phyloP scores from a whole-genome alignment of 1,140 invertebrate genomes.

The Contarinia nasturtii region DNA sequence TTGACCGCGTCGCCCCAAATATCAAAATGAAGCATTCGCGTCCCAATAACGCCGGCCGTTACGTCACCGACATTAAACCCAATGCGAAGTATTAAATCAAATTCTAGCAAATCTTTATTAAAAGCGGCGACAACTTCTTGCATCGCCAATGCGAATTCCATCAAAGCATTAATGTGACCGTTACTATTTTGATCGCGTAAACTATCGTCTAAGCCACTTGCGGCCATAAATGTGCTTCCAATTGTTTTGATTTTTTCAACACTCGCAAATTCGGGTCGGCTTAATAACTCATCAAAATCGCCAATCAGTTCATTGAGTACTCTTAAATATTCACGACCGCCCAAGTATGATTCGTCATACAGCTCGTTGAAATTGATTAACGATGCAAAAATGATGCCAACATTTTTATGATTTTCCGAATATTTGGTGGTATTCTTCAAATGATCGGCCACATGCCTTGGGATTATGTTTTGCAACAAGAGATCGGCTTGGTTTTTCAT shows the following conservation, averaged over 20 bases:
- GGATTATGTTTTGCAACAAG: constrained; percentile 91
- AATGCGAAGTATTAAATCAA: constrained; percentile 80
- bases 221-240: constrained; percentile 93
- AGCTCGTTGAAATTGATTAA: constrained; percentile 93
- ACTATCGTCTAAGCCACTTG: constrained; percentile 74
- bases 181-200: constrained; percentile 38
- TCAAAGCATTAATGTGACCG: constrained; percentile 64
- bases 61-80: constrained; percentile 75
- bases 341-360: constrained; percentile 87
- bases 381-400: constrained; percentile 85
- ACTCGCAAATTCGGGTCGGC: constrained; percentile 59
- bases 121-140: constrained; percentile 72
- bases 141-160: constrained; percentile 78
- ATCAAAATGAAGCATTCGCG: constrained; percentile 89
- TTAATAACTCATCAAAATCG: constrained; percentile 86
- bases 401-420: constrained; percentile 84
- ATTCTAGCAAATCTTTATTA: constrained; percentile 71
- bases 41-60: constrained; percentile 90
- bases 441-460: constrained; percentile 80
- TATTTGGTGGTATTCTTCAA: constrained; percentile 86
- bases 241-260: constrained; percentile 98
- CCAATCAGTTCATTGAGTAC: constrained; percentile 89
- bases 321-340: constrained; percentile 78
- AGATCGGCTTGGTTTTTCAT: constrained; percentile 92
- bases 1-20: constrained; percentile 99